Evolutionary conservation across 1,140 invertebrate genomes (phyloP), one percentile per base, ranked within the genome.

Genomic region (Drosophila albomicans): DNA sequence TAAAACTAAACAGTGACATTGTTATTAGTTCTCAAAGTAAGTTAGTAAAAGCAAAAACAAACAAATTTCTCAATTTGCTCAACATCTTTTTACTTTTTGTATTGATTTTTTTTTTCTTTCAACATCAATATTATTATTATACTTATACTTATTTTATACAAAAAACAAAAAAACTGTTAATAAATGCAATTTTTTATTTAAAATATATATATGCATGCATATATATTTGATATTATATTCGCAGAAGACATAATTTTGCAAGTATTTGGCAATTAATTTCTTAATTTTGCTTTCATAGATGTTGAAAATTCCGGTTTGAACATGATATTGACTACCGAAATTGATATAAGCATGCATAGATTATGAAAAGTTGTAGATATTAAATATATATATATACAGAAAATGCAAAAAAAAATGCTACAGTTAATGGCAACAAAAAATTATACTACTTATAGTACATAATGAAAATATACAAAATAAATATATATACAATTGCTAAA

Each of bases 331-430:
- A 35, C 54, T 62, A 70, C 63, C 56, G 51, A 67, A 68, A 68
- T 67, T 51, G 56, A 71, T 65, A 71, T 58, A 62, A 48, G 49
- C 32, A 57, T 63, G 46, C 58, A 58, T 58, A 58, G 61, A 61
- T 69, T 43, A 69, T 75, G 46, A 11, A 63, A 64, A 67, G 51
- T 72, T 86, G 82, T 87, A 86, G 82, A 86, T 86, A 87, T 77
- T 86, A 79, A 82, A 38, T 1, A 64, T 51, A 48, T 35, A 45
- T 15, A 63, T 1, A 66, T 54, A 54, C 35, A 38, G 7, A 38
- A 38, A 70, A 63, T 54, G 81, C 81, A 82, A 75, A 77, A 82
- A 75, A 76, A 58, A 51, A 30, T 28, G 75, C 79, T 71, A 78
- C 59, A 82, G 52, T 66, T 76, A 75, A 78, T 59, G 57, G 61